These are phyloP conservation scores for Colius striatus DNA, from an alignment of 2,113 vertebrate species.

Conservation along the genomic window DNA sequence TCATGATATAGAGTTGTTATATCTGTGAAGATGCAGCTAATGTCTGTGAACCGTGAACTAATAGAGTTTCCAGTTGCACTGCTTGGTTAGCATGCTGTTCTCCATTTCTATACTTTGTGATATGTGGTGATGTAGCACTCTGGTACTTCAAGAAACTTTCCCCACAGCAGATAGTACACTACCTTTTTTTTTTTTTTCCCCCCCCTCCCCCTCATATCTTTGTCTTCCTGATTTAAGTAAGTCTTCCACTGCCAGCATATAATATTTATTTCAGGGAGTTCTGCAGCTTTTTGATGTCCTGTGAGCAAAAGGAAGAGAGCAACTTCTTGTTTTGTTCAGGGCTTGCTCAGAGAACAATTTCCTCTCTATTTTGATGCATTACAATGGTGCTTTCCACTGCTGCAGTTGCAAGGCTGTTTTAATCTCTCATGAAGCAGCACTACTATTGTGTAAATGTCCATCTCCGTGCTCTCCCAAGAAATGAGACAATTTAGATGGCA, in stretches of 20 bases:
- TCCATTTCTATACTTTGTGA: background rate
- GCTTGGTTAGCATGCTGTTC: background rate
- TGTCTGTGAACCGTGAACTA: background rate
- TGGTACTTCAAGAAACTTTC: background rate
- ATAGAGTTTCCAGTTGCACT: background rate
- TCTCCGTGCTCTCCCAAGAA: background rate
- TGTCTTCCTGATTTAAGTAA: background rate
- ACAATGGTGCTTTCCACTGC: background rate
- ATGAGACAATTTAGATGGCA: background rate
- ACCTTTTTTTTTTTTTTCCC: background rate
- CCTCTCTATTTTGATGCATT: background rate
- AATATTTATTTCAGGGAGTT: background rate
- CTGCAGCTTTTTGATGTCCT: background rate
- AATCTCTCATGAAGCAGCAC: background rate
- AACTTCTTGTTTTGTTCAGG: background rate
- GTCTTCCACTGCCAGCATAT: background rate
- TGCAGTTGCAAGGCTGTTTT: background rate
- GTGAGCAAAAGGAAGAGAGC: background rate
- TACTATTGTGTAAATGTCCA: background rate
- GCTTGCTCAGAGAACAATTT: background rate
- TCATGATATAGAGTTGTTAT: rapidly evolving
- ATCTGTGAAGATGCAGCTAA: background rate
- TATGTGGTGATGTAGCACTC: background rate
- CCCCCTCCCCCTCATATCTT: background rate
- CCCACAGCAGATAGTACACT: background rate